These are phyloP conservation scores for Sialis fuliginosa DNA, from an alignment of 2,888 invertebrate genomes.

Conservation along the genomic window DNA sequence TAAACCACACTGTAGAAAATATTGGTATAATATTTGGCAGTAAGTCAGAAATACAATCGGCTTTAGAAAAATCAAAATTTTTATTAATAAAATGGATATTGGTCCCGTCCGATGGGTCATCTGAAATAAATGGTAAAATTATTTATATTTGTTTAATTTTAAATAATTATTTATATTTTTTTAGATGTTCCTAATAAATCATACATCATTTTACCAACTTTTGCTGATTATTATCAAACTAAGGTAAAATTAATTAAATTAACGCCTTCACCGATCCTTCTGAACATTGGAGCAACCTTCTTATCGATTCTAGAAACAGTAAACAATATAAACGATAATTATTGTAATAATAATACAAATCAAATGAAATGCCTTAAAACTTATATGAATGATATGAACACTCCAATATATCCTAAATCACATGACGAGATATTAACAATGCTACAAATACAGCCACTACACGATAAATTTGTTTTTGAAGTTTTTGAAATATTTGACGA, in stretches of 20 bases:
- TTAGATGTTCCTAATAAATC: constrained; percentile 19
- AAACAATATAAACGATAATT: constrained; percentile 18
- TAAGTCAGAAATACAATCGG: background rate
- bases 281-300: constrained; percentile 21
- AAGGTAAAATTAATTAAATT: constrained; percentile 14
- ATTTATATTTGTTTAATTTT: background rate
- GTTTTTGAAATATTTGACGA: constrained; percentile 14
- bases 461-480: constrained; percentile 19
- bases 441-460: constrained; percentile 19
- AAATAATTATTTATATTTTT: constrained; percentile 9
- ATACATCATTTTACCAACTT: constrained; percentile 19
- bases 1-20: background rate
- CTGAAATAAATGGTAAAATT: constrained; percentile 14
- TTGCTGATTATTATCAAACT: constrained; percentile 13
- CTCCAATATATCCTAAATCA: constrained; percentile 6
- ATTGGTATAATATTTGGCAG: background rate
- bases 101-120: constrained; percentile 15
- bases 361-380: constrained; percentile 5
- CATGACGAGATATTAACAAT: constrained; percentile 11
- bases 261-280: constrained; percentile 18
- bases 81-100: constrained; percentile 9
- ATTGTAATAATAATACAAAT: constrained; percentile 16
- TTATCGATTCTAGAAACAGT: constrained; percentile 17
- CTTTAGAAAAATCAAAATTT: constrained; percentile 3
- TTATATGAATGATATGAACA: constrained; percentile 6